Evolutionary conservation across 2,797 vertebrate genomes (phyloP).

Genomic region (Paramormyrops hopkinsi): DNA sequence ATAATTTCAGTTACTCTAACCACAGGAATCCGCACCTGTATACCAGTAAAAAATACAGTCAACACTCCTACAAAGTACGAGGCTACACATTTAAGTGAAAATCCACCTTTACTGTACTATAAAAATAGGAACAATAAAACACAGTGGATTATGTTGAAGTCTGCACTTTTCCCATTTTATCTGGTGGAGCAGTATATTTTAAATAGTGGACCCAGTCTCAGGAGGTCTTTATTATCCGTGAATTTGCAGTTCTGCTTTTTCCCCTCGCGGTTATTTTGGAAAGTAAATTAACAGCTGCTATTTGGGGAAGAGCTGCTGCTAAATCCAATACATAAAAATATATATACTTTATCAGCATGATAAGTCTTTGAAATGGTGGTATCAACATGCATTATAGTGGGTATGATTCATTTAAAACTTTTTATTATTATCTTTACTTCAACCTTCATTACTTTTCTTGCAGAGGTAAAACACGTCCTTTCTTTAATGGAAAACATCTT

Average conservation of each 20-base stretch:
- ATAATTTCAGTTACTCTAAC: background rate
- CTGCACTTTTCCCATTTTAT: background rate
- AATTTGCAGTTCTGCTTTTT: background rate
- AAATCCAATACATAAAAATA: background rate
- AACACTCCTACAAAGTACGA: background rate
- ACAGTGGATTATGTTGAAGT: background rate
- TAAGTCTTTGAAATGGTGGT: background rate
- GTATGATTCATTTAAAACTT: background rate
- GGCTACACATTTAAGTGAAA: background rate
- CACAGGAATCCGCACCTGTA: background rate
- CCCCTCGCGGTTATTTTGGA: background rate
- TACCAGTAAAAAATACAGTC: background rate
- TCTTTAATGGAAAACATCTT: background rate
- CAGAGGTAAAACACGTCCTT: background rate
- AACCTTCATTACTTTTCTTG: background rate
- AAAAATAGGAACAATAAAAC: constrained; percentile 11
- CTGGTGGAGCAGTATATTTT: background rate
- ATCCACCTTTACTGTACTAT: background rate
- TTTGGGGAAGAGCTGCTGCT: background rate
- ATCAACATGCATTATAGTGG: background rate
- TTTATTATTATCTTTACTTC: background rate
- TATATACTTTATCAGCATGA: background rate
- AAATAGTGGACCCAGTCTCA: background rate
- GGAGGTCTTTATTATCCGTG: background rate
- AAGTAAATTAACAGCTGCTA: background rate